Evolutionary conservation across 1,140 invertebrate genomes (phyloP).

Genomic region (Kradibia gibbosae): DNA sequence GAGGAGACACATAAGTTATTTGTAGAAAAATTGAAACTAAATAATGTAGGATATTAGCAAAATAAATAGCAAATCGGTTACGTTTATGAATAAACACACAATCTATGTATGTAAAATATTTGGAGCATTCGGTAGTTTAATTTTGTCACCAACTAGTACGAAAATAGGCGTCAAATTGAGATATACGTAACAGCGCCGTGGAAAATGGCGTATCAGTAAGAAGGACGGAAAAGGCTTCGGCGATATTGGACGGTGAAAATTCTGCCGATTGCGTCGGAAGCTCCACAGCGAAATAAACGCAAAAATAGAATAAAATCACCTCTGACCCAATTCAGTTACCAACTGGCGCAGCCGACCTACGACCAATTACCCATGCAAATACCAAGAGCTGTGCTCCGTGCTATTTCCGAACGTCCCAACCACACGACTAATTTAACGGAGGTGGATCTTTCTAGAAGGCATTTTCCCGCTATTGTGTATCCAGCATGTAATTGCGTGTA

Average conservation of each 20-base stretch:
- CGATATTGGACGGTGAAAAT: background rate
- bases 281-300: background rate
- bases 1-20: too few species aligned
- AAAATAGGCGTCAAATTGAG: constrained; percentile 2
- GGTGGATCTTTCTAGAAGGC: constrained; percentile 24
- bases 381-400: background rate
- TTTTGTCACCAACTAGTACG: background rate
- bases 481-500: background rate
- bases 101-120: too few species aligned
- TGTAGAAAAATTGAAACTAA: too few species aligned
- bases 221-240: background rate
- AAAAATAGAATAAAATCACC: constrained; percentile 45
- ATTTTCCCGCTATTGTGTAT: background rate
- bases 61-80: too few species aligned
- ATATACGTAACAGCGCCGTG: background rate
- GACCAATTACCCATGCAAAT: constrained; percentile 50
- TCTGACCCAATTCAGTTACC: constrained; percentile 39
- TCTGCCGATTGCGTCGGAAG: background rate
- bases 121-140: background rate
- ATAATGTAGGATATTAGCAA: too few species aligned
- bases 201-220: background rate
- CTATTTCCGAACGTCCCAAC: constrained; percentile 35
- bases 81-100: too few species aligned
- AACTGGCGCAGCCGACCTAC: background rate
- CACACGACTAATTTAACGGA: constrained; percentile 45